Percentiles rank a stretch among this genome's conserved stretches.
Conservation (phyloP, 2,113 vertebrate species). For the Thryonomys swinderianus region DNA sequence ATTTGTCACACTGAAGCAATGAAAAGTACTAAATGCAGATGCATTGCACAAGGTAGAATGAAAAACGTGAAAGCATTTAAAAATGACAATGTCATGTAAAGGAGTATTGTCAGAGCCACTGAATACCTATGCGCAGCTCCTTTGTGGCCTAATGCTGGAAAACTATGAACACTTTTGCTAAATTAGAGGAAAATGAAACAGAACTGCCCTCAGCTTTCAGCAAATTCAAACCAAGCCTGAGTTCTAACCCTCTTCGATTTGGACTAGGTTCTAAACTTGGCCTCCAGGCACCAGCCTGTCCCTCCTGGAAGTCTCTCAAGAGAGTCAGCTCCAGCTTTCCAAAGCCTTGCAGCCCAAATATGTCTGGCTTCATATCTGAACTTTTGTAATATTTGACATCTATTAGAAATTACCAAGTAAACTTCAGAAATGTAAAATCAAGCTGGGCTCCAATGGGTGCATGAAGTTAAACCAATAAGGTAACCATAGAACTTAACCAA, state of each 20-base stretch:
- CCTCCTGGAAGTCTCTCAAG: constrained; percentile 74
- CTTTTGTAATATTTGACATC: constrained; percentile 72
- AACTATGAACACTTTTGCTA: constrained; percentile 65
- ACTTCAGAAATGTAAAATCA: constrained; percentile 52
- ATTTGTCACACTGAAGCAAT: not conserved
- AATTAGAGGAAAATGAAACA: constrained; percentile 71
- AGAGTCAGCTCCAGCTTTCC: constrained; percentile 72
- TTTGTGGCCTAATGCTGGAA: constrained; percentile 56
- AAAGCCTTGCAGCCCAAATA: constrained; percentile 65
- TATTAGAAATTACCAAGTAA: constrained; percentile 72
- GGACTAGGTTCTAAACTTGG: constrained; percentile 72
- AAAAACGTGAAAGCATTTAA: constrained; percentile 42
- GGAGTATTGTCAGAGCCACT: constrained; percentile 43
- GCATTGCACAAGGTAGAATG: not conserved
- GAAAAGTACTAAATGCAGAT: not conserved
- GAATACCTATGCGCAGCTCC: not conserved
- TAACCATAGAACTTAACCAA: constrained; percentile 27
- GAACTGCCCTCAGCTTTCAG: constrained; percentile 21
- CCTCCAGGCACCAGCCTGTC: constrained; percentile 41
- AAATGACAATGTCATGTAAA: constrained; percentile 21
- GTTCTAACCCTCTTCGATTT: constrained; percentile 62
- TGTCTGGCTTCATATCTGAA: constrained; percentile 70
- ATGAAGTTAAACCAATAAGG: not conserved
- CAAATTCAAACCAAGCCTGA: constrained; percentile 48
- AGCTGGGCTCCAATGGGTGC: not conserved